Percentiles rank a stretch among this genome's conserved stretches.
These are phyloP conservation scores for Parelbella ahira DNA, from an alignment of 2,888 invertebrate species.

Conservation along the genomic window DNA sequence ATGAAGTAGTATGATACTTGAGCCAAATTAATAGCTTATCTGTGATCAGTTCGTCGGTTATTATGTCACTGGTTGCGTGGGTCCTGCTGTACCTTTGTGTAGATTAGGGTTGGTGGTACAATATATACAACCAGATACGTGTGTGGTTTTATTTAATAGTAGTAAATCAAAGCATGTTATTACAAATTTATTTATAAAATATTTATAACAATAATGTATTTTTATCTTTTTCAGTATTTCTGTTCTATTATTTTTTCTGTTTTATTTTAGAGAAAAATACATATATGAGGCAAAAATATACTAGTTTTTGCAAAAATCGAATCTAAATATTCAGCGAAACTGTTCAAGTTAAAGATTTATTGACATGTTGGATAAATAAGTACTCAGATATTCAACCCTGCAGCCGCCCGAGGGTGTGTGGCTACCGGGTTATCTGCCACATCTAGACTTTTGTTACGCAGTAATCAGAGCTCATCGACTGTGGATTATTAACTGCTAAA, in stretches of 20 bases:
- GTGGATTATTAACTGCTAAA: conserved; percentile 37
- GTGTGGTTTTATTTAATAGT: too few species aligned
- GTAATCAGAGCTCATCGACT: conserved; percentile 54
- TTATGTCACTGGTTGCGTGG: conserved; percentile 71
- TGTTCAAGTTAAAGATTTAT: too few species aligned
- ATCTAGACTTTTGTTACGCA: conserved; percentile 65
- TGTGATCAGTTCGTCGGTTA: conserved; percentile 64
- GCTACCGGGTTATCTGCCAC: conserved; percentile 60
- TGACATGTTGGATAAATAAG: too few species aligned
- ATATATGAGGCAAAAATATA: too few species aligned
- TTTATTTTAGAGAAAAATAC: too few species aligned
- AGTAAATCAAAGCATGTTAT: too few species aligned
- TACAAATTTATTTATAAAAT: too few species aligned
- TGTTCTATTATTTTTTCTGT: too few species aligned
- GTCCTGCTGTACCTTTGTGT: conserved; percentile 47
- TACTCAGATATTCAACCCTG: conserved; percentile 62
- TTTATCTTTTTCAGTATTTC: too few species aligned
- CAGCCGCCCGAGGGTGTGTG: conserved; percentile 50
- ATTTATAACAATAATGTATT: too few species aligned
- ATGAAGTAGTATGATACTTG: conserved; percentile 66
- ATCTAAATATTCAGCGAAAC: too few species aligned
- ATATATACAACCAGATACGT: not conserved
- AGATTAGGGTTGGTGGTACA: conserved; percentile 59
- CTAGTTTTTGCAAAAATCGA: too few species aligned
- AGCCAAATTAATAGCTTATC: conserved; percentile 77